phyloP scores from a whole-genome alignment of 2,888 invertebrate species.

The Apoda limacodes region DNA sequence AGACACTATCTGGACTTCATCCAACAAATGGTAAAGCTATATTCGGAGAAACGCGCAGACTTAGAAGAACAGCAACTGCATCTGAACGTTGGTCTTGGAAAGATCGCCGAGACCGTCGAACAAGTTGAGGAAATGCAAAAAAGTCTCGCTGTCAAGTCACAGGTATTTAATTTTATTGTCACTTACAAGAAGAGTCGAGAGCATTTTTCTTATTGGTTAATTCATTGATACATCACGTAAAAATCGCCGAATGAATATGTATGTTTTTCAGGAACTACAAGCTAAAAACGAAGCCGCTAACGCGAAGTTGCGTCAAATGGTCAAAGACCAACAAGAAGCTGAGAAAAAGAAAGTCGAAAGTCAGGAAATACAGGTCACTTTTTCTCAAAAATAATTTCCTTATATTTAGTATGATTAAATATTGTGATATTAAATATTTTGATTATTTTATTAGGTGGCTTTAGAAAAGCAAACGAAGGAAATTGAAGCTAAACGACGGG shows the following conservation, averaged over 20 bases:
- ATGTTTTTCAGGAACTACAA: constrained; percentile 78
- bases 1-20: constrained; percentile 98
- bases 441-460: constrained; percentile 51
- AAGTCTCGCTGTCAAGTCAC: constrained; percentile 96
- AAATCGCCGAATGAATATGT: too few species aligned
- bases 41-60: constrained; percentile 97
- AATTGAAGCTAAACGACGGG: constrained; percentile 92
- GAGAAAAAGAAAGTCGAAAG: constrained; percentile 99
- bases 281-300: constrained; percentile 99
- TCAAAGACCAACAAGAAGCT: constrained; percentile 98
- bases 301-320: constrained; percentile 99
- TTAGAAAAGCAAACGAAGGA: constrained; percentile 91
- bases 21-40: constrained; percentile 97
- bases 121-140: constrained; percentile 99
- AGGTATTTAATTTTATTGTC: too few species aligned
- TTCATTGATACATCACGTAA: background rate
- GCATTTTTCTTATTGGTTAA: too few species aligned
- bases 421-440: constrained; percentile 2
- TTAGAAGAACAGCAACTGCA: constrained; percentile 99
- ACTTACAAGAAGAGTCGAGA: too few species aligned
- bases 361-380: constrained; percentile 90
- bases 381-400: too few species aligned
- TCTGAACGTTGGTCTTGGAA: constrained; percentile 97
- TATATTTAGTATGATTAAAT: background rate
- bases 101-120: constrained; percentile 99